Base-by-base conservation (phyloP, 1,140 invertebrate genomes). In the Nilaparvata lugens region DNA sequence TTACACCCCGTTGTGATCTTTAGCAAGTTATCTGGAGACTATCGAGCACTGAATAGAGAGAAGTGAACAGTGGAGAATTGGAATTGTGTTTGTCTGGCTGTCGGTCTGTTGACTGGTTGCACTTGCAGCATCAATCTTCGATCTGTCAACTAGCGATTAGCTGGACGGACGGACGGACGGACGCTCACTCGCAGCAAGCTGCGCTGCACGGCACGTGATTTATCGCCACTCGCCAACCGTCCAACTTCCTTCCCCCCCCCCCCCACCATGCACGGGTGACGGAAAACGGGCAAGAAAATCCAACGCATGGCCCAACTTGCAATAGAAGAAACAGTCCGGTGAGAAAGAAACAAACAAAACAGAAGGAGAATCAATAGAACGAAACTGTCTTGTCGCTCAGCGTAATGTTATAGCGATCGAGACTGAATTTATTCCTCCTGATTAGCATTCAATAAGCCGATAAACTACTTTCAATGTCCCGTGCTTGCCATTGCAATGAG, bases 371-470 rank as follows among this genome's bases (percentile, higher is more conserved):
- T 48, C 45, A 48, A 48, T 48, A 48, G 45, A 48, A 48, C 21
- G 45, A 48, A 48, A 48, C 51, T 43, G 31, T 56, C 18, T 40
- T 25, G 23, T 19, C 35, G 25, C 7, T 56, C 52, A 40, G 25
- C 24, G 40, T 48, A 53, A 62, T 42, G 64, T 62, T 61, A 61
- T 61, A 65, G 58, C 59, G 52, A 58, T 63, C 52, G 48, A 16
- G 24, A 38, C 28, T 42, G 43, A 51, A 64, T 63, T 64, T 63
- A 63, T 61, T 60, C 58, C 24, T 25, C 56, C 38, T 25, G 61
- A 62, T 62, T 64, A 64, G 59, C 61, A 62, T 65, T 66, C 61
- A 63, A 62, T 65, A 62, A 64, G 58, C 54, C 51, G 56, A 64
- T 62, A 67, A 61, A 65, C 48, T 51, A 58, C 13, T 14, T 28